Percentiles rank a stretch among this genome's conserved stretches.
These are phyloP conservation scores for Cabera pusaria DNA, from an alignment of 2,888 invertebrate species.

Conservation along the genomic window DNA sequence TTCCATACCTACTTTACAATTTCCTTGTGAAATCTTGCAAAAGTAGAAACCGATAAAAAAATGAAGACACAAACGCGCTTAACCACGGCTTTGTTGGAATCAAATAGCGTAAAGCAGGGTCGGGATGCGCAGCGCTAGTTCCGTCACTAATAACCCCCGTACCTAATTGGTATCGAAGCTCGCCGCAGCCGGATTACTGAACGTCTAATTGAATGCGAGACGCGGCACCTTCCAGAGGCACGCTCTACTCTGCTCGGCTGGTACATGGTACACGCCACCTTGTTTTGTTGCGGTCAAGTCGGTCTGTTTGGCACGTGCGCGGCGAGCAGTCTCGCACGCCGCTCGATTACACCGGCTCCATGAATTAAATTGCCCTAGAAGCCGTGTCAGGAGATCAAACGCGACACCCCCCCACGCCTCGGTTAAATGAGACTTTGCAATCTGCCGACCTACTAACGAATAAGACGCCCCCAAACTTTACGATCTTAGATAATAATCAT, in stretches of 20 bases:
- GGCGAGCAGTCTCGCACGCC: conserved; percentile 42
- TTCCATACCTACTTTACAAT: no score
- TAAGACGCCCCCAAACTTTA: conserved; percentile 55
- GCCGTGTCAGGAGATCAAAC: conserved; percentile 67
- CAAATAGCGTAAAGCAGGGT: conserved; percentile 39
- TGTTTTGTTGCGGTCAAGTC: conserved; percentile 76
- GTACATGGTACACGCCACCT: conserved; percentile 42
- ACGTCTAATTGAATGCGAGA: conserved; percentile 83
- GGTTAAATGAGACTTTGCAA: conserved; percentile 52
- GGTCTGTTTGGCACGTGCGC: conserved; percentile 68
- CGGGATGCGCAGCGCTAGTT: conserved; percentile 56
- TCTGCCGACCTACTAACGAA: conserved; percentile 47
- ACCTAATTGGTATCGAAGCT: conserved; percentile 84
- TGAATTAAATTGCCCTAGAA: conserved; percentile 72
- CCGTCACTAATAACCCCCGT: conserved; percentile 79
- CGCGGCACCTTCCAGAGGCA: conserved; percentile 49
- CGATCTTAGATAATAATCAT: conserved; percentile 76
- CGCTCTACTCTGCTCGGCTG: conserved; percentile 12
- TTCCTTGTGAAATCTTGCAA: no score
- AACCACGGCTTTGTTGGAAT: conserved; percentile 36
- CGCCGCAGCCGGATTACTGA: conserved; percentile 80
- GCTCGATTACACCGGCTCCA: conserved; percentile 67
- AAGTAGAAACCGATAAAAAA: conserved; percentile 7
- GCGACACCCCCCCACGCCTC: conserved; percentile 42
- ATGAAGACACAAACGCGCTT: conserved; percentile 11